phyloP scores from a whole-genome alignment of 2,797 vertebrate genomes.

The Neoniphon sammara region DNA sequence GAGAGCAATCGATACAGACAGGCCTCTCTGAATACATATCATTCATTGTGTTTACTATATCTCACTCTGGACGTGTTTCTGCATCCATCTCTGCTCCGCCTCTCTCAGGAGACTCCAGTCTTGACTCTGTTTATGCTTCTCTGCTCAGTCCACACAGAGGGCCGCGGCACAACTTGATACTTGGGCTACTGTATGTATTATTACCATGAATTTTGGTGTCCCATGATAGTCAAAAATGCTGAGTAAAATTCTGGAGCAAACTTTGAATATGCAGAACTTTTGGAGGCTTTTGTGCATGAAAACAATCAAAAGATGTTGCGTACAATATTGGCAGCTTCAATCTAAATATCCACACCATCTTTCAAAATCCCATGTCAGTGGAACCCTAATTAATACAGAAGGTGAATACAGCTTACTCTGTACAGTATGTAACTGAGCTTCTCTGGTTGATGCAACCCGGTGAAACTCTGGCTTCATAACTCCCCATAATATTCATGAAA shows the following conservation, averaged over 20 bases:
- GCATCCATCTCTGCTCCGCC: constrained; percentile 27
- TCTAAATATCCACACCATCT: too few relatives aligned
- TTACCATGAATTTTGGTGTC: too few relatives aligned
- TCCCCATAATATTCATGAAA: constrained; percentile 55
- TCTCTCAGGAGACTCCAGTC: constrained; percentile 1
- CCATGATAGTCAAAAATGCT: too few relatives aligned
- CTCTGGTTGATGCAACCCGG: constrained; percentile 66
- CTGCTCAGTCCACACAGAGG: constrained; percentile 20
- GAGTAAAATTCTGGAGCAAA: too few relatives aligned
- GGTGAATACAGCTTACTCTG: constrained; percentile 31
- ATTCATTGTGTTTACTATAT: constrained; percentile 64
- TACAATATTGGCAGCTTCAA: too few relatives aligned
- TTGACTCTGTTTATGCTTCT: not conserved
- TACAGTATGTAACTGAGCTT: constrained; percentile 12
- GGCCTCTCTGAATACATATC: constrained; percentile 63
- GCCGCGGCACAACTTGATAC: not conserved
- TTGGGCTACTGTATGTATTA: not conserved
- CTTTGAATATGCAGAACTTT: too few relatives aligned
- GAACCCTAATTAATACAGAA: not conserved
- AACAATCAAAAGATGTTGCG: too few relatives aligned
- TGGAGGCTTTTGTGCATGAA: too few relatives aligned
- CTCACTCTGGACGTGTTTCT: constrained; percentile 41
- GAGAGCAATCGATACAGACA: constrained; percentile 57
- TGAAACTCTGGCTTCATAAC: constrained; percentile 52
- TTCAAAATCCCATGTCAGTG: too few relatives aligned